Base-by-base conservation (phyloP, 2,797 vertebrate species). In the Diplodus puntazzo region DNA sequence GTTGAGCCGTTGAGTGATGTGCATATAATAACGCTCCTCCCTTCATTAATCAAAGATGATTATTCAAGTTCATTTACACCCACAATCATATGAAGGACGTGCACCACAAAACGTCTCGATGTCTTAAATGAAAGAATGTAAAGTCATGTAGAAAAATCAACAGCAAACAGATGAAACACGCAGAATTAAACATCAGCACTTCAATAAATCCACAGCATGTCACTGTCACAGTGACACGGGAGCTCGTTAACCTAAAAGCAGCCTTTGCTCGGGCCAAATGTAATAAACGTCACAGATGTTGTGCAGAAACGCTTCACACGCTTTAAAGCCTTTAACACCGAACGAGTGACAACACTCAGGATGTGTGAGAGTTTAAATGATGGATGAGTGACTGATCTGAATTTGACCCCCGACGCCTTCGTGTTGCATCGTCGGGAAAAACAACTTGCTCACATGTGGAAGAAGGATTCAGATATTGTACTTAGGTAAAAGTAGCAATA, bases 281-380 rank as follows among this genome's bases (percentile, higher is more conserved):
- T 34, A 25, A 72, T 59, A 42, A 76, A 67, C 55, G n/a, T 18
- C 46, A 46, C 46, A 66, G 54, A 66, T 58, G 71, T 69, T 34
- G 16, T 16, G 48, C 61, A 68, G 65, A 71, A 27, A 65, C 21
- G 54, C 25, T 72, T 39, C 23, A 14, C 52, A 43, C 7, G 53
- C 69, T 59, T 34, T 75, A 66, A 50, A 11, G 70, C 63, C 16
- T 34, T 54, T 3, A 27, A 54, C 46, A 53, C 60, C 62, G 60
- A 45, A 59, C 27, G 12, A 20, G 18, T 65, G 57, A 1, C 57
- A 21, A 13, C 45, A 1, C 53, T 39, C 30, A 1, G 27, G 5
- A 57, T 34, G 1, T 60, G 69, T 53, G 66, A 73, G 30, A 57
- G 54, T 49, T 65, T 58, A 68, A 80, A 68, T 8, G 62, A 0